Percentiles rank a stretch among this genome's conserved stretches.
These are phyloP conservation scores for Lepidurus couesii DNA, from an alignment of 1,140 invertebrate genomes.

Conservation along the genomic window DNA sequence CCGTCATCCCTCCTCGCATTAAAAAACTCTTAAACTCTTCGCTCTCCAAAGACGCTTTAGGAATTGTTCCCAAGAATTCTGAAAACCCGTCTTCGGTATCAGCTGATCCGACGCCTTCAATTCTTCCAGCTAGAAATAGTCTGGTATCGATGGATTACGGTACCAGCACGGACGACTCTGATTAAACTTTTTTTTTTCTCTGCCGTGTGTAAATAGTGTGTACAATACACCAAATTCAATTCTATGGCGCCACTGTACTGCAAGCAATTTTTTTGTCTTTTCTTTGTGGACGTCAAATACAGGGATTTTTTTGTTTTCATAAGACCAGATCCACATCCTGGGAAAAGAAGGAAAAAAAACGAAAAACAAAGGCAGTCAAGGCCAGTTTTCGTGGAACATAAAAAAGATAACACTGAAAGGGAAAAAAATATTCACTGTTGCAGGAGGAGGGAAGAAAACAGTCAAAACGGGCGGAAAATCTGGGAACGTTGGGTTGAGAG, in stretches of 20 bases:
- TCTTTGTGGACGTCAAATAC: constrained; percentile 19
- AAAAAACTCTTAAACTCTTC: not conserved
- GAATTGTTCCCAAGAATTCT: not conserved
- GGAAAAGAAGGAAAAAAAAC: not conserved
- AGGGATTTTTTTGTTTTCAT: not conserved
- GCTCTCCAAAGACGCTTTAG: not conserved
- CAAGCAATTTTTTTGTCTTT: constrained; percentile 1
- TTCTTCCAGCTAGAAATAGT: not conserved
- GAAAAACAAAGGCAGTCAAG: not conserved
- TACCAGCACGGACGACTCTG: constrained; percentile 6
- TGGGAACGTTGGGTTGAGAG: not conserved
- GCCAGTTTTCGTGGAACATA: not conserved
- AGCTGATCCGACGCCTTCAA: not conserved
- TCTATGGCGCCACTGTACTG: not conserved
- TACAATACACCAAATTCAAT: not conserved
- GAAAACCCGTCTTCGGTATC: not conserved
- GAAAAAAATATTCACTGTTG: not conserved
- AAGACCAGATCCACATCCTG: constrained; percentile 18
- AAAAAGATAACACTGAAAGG: not conserved
- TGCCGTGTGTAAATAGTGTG: not conserved
- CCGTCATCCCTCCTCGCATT: not conserved
- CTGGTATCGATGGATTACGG: not conserved
- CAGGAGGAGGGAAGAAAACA: not conserved
- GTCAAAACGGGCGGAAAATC: not conserved
- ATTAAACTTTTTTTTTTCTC: not conserved